A percentile compares a stretch with the other conserved stretches of the same genome.
These are phyloP conservation scores for Pseudochaenichthys georgianus DNA, from an alignment of 2,797 vertebrate genomes.

Conservation along the genomic window DNA sequence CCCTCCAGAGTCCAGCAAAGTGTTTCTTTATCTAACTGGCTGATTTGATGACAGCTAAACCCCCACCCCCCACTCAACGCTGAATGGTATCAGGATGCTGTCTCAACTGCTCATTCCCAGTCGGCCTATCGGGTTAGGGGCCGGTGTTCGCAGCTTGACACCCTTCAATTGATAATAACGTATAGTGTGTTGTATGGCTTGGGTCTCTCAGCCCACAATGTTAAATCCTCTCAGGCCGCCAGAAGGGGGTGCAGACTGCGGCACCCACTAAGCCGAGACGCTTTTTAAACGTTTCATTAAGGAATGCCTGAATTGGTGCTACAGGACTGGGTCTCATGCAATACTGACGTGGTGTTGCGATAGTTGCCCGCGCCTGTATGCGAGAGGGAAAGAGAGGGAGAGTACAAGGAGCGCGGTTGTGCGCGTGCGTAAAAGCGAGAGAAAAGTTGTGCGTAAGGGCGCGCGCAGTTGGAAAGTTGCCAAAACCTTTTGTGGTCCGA, in stretches of 20 bases:
- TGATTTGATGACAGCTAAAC: constrained; percentile 43
- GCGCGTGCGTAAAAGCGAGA: constrained; percentile 12
- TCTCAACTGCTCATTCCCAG: constrained; percentile 25
- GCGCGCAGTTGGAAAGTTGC: constrained; percentile 60
- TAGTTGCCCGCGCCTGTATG: constrained; percentile 47
- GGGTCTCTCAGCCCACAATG: constrained; percentile 59
- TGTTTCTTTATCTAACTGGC: constrained; percentile 50
- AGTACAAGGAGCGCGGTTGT: not conserved
- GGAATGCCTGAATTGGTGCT: constrained; percentile 21
- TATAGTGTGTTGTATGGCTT: constrained; percentile 44
- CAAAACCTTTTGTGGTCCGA: constrained; percentile 47
- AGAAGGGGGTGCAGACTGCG: constrained; percentile 67
- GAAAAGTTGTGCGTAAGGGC: constrained; percentile 46
- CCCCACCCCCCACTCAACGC: constrained; percentile 27
- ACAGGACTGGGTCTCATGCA: constrained; percentile 67
- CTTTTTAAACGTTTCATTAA: constrained; percentile 40
- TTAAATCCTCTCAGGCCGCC: constrained; percentile 77
- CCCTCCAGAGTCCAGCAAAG: constrained; percentile 18
- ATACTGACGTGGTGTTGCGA: constrained; percentile 70
- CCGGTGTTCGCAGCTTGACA: constrained; percentile 67
- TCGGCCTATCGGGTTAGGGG: constrained; percentile 39
- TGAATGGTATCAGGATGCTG: constrained; percentile 31
- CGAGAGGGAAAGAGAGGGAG: not conserved
- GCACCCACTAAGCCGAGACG: constrained; percentile 14
- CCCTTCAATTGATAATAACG: constrained; percentile 54